Evolutionary conservation across 2,888 invertebrate species (phyloP), one percentile per base, ranked within the genome.

Genomic region (Aphodius granarius): DNA sequence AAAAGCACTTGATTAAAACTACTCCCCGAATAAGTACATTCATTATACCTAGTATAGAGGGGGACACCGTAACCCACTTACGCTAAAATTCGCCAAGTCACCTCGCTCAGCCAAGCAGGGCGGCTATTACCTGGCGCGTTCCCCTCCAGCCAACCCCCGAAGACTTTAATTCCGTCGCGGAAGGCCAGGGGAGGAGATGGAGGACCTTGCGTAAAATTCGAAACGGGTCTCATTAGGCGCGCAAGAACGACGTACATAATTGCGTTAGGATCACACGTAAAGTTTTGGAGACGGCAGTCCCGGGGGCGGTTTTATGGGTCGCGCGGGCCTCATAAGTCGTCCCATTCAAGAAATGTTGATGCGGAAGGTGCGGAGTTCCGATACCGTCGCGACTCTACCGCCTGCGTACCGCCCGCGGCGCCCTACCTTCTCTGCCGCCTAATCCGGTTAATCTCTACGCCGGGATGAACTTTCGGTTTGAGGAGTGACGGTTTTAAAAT

Each of bases 1-100:
- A 68, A 68, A 68, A 68, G 68, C 68, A 68, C 68, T 68, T 68
- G 68, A 68, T 68, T 68, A 68, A 68, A 68, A 68, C 68, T 68
- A 22, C 68, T 68, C 68, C 68, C 68, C 68, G 68, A 21, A 22
- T 68, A 68, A 68, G 68, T 68, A 68, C 68, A 68, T 68, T 68
- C 68, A 68, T 68, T 68, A 68, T 68, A 22, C 68, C 19, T 43
- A 43, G 43, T 13, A 13, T 43, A 43, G 43, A 43, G 43, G 68
- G 19, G 20, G 68, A 21, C 68, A 13, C 68, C 20, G 68, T 68
- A 68, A 68, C 68, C 68, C 68, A 68, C 68, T 68, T 68, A 22
- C 43, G 43, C 43, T 43, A 43, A 43, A 43, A 43, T 43, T 43
- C 43, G 43, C 43, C 43, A 43, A 43, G 43, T 43, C 43, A 43